Evolutionary conservation across 1,140 invertebrate species (phyloP).

Genomic region (Tetragonula clypearis): DNA sequence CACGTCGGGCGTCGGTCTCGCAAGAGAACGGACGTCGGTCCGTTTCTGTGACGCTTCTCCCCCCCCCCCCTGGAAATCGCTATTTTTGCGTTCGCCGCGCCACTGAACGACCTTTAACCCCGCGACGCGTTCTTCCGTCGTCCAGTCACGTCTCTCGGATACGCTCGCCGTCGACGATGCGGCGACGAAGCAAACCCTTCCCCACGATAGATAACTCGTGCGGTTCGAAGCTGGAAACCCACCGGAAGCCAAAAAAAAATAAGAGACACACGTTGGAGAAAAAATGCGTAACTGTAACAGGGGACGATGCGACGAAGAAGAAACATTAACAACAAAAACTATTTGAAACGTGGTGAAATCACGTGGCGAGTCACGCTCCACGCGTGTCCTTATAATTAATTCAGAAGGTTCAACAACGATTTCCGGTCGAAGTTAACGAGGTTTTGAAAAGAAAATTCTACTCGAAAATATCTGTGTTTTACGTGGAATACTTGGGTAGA

Average conservation of each 20-base stretch:
- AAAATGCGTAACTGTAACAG: slow-evolving; percentile 2
- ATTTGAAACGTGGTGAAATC: no score
- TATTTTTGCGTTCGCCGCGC: slow-evolving; percentile 39
- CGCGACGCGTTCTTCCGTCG: slow-evolving; percentile 54
- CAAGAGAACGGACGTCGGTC: not conserved
- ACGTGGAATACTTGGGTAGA: no score
- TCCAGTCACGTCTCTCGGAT: slow-evolving; percentile 57
- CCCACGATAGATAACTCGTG: not conserved
- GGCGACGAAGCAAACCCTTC: not conserved
- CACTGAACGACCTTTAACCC: slow-evolving; percentile 48
- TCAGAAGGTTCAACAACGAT: no score
- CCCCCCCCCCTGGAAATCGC: not conserved
- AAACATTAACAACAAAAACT: not conserved
- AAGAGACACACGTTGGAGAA: slow-evolving; percentile 35
- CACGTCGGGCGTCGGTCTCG: not conserved
- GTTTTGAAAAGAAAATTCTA: no score
- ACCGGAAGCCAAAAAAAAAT: slow-evolving; percentile 48
- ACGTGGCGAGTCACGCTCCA: no score
- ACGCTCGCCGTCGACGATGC: slow-evolving; percentile 51
- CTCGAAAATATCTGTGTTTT: no score
- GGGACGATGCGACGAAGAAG: not conserved
- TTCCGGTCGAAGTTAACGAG: no score
- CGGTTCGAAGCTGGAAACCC: slow-evolving; percentile 42
- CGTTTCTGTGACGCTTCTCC: not conserved
- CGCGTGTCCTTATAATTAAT: no score